Evolutionary conservation across 1,140 invertebrate species (phyloP), one percentile per base, ranked within the genome.

Genomic region (Ips typographus): DNA sequence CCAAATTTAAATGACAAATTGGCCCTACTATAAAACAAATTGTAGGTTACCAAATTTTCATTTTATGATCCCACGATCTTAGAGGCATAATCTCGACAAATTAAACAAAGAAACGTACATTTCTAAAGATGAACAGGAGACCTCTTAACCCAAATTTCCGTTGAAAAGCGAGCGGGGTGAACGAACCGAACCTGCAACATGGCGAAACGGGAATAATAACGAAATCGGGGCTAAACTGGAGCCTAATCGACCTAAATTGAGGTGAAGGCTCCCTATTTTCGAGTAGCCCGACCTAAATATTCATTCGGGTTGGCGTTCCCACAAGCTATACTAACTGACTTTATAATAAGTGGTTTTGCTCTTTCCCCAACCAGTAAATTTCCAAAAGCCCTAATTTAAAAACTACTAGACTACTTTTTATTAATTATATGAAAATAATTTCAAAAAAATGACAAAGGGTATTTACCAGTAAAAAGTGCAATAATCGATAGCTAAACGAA

Each of bases 401-500:
- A 4, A n/a, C 44, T 47, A 47, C n/a, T 47, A n/a, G 44, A 4
- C n/a, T 47, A 47, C 4, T 47, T 47, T 47, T 4, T 1, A 4
- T 5, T 47, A 47, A 5, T 4, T 47, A 5, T 47, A 47, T 5
- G 4, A 47, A 47, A 47, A 47, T n/a, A n/a, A 47, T 5, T 47
- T 5, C n/a, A n/a, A 6, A 55, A 55, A 55, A n/a, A 37, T 8
- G 53, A 38, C 7, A 55, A 22, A 5, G 5, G 36, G 5, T 1
- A 36, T 55, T 55, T 5, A 8, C 36, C 5, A 37, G 37, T 22
- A 55, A 55, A 40, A 60, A 68, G 68, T 55, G 68, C 68, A 64
- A 57, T 64, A 61, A 70, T 70, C 68, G 56, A 70, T 70, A 64
- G 68, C 52, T 51, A 64, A 58, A 40, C 68, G 61, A 63, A 40